A percentile compares a stretch with the other conserved stretches of the same genome.
These are phyloP conservation scores for Hylia prasina DNA, from an alignment of 2,113 vertebrate species.

Conservation along the genomic window DNA sequence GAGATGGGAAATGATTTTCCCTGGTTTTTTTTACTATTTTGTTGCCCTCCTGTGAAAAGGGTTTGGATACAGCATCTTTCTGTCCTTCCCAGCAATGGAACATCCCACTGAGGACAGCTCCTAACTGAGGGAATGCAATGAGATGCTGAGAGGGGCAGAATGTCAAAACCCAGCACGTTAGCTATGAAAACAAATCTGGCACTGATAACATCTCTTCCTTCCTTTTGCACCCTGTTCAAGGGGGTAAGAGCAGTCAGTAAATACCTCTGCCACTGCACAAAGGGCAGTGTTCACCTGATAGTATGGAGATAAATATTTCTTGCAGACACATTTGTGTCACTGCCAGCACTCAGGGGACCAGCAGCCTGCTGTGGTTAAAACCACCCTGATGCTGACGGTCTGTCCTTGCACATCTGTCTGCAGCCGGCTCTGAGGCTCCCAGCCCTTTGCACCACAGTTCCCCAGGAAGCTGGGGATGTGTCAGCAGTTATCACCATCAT, in stretches of 20 bases:
- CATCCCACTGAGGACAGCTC: not conserved
- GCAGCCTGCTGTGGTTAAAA: not conserved
- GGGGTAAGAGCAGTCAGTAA: not conserved
- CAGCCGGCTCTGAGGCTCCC: not conserved
- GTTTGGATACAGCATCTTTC: not conserved
- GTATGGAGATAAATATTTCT: not conserved
- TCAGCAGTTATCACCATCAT: not conserved
- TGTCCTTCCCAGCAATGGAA: not conserved
- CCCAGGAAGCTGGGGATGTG: not conserved
- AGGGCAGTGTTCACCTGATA: not conserved
- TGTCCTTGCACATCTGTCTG: not conserved
- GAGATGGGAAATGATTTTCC: not conserved
- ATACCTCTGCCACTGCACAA: not conserved
- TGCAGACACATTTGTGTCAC: not conserved
- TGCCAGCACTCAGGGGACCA: not conserved
- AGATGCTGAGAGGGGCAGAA: not conserved
- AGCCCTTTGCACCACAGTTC: not conserved
- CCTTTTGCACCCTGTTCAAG: not conserved
- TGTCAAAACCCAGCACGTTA: accelerated
- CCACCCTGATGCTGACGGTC: not conserved
- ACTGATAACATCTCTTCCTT: not conserved
- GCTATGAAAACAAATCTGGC: not conserved
- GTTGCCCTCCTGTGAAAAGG: not conserved
- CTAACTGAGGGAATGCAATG: not conserved
- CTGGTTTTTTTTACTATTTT: not conserved